Evolutionary conservation across 1,140 invertebrate genomes (phyloP).

Genomic region (Drosophila suzukii): DNA sequence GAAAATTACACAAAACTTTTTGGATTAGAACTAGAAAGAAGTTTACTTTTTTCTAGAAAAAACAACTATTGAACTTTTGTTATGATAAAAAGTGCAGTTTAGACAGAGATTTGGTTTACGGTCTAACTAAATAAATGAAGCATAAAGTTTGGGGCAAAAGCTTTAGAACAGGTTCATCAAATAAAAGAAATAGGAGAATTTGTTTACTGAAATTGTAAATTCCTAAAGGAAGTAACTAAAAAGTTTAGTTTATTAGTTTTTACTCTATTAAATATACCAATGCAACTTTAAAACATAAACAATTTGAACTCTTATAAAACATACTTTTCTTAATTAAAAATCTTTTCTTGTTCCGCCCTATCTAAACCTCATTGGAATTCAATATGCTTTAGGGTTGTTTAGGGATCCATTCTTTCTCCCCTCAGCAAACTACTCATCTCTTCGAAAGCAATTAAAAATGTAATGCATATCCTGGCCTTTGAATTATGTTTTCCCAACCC

Average conservation of each 20-base stretch:
- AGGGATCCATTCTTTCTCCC: not conserved
- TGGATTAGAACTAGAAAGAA: slow-evolving; percentile 31
- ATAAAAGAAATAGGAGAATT: not conserved
- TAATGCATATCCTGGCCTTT: slow-evolving; percentile 59
- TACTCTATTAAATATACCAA: not conserved
- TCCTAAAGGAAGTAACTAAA: not conserved
- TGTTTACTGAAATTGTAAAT: not conserved
- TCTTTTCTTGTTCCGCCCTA: not conserved
- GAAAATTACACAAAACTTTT: slow-evolving; percentile 46
- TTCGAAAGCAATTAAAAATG: slow-evolving; percentile 51
- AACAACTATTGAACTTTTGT: slow-evolving; percentile 30
- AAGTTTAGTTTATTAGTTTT: not conserved
- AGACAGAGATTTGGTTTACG: slow-evolving; percentile 25
- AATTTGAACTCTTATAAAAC: not conserved
- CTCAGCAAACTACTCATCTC: slow-evolving; percentile 3
- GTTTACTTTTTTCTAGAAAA: slow-evolving; percentile 16
- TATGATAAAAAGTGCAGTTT: slow-evolving; percentile 25
- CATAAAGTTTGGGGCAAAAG: slow-evolving; percentile 13
- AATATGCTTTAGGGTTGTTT: slow-evolving; percentile 12
- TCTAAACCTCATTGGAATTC: slow-evolving; percentile 37
- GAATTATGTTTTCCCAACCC: slow-evolving; percentile 23
- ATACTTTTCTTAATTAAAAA: slow-evolving; percentile 33
- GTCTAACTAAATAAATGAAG: slow-evolving; percentile 37
- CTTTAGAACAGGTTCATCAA: not conserved
- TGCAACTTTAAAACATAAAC: no score